Percentiles rank a stretch among this genome's conserved stretches.
phyloP scores from a whole-genome alignment of 2,888 invertebrate species.

The Sarcophaga carnaria region DNA sequence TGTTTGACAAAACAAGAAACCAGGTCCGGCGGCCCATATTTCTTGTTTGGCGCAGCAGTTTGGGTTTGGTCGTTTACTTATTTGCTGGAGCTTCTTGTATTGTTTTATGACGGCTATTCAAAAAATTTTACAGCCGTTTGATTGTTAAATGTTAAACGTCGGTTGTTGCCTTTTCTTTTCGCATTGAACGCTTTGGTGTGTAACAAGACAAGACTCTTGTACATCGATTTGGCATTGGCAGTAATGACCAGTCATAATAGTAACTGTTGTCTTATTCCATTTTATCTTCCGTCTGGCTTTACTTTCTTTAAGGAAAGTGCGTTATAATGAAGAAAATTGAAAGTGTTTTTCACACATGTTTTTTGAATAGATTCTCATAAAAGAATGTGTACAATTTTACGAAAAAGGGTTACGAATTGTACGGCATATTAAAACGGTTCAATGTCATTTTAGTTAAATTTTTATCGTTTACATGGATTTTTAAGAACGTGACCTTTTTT shows the following conservation, averaged over 20 bases:
- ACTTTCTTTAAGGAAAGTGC: slow-evolving; percentile 24
- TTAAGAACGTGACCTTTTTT: background rate
- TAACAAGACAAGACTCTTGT: slow-evolving; percentile 2
- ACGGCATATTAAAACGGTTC: slow-evolving; percentile 26
- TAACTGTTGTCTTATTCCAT: background rate
- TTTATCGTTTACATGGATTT: slow-evolving; percentile 1
- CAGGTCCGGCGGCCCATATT: slow-evolving; percentile 5
- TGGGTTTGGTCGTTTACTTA: no score
- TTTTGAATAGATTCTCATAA: slow-evolving; percentile 16
- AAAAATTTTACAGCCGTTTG: slow-evolving; percentile 37
- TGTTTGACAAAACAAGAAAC: background rate
- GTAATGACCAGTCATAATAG: slow-evolving; percentile 51
- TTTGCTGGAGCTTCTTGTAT: slow-evolving; percentile 1
- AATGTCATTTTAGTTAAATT: slow-evolving; percentile 47
- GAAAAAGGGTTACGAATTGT: slow-evolving; percentile 49
- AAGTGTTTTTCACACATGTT: slow-evolving; percentile 58
- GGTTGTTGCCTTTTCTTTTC: slow-evolving; percentile 9
- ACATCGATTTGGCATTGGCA: slow-evolving; percentile 59
- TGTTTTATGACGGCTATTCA: slow-evolving; percentile 57
- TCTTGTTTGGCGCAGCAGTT: no score
- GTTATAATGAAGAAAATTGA: slow-evolving; percentile 45
- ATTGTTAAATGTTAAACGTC: slow-evolving; percentile 41
- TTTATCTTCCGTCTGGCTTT: slow-evolving; percentile 24
- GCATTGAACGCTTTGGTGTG: slow-evolving; percentile 5
- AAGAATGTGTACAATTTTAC: background rate